phyloP scores from a whole-genome alignment of 2,113 vertebrate genomes.

The Catagonus wagneri region DNA sequence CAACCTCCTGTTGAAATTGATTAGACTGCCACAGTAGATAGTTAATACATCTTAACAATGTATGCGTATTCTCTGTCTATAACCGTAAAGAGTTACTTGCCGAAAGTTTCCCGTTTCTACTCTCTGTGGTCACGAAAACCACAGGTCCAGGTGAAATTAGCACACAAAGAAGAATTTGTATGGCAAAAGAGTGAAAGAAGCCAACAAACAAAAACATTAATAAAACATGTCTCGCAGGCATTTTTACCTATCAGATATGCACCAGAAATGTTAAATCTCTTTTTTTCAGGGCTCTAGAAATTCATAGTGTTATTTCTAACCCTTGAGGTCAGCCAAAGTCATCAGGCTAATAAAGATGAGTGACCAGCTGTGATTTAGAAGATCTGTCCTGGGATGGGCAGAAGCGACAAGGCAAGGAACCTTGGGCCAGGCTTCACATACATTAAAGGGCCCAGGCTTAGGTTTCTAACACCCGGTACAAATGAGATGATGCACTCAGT shows the following conservation, averaged over 20 bases:
- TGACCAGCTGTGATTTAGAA: neutral
- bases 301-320: neutral
- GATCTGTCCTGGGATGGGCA: neutral
- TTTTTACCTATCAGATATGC: neutral
- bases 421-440: too few species aligned
- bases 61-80: neutral
- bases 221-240: conserved; percentile 14
- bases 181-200: neutral
- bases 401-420: neutral
- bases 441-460: neutral
- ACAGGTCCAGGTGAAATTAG: neutral
- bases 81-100: neutral
- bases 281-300: neutral
- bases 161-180: neutral
- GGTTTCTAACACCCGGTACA: neutral
- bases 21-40: neutral
- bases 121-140: conserved; percentile 2
- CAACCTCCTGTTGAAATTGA: neutral
- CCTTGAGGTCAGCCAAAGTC: neutral
- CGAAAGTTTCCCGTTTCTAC: neutral
- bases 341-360: neutral
- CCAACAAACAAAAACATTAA: neutral
- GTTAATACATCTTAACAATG: neutral
- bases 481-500: neutral
- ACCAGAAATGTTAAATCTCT: conserved; percentile 13